Conservation (phyloP, 2,888 invertebrate species). For the Acleris emargana region DNA sequence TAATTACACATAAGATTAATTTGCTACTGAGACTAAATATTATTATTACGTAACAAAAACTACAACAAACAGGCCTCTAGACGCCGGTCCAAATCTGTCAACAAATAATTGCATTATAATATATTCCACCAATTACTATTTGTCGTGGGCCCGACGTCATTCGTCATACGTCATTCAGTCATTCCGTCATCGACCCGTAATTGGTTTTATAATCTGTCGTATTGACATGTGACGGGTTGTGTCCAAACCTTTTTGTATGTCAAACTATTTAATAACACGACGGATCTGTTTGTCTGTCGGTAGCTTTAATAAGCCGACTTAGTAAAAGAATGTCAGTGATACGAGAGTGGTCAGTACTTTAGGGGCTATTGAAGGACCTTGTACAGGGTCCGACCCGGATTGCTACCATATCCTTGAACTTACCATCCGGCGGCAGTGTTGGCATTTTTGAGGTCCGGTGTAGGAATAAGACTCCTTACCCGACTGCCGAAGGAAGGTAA, state of each 20-base stretch:
- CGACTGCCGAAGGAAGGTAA: no score
- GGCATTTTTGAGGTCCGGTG: no score
- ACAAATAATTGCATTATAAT: slow-evolving; percentile 31
- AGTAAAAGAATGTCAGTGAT: no score
- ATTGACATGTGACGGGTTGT: slow-evolving; percentile 35
- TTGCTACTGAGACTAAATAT: not conserved
- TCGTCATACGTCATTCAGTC: slow-evolving; percentile 30
- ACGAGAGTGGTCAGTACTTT: no score
- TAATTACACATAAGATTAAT: not conserved
- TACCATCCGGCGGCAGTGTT: no score
- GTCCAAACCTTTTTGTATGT: slow-evolving; percentile 35
- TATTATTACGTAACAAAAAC: not conserved
- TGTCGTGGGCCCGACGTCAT: slow-evolving; percentile 33
- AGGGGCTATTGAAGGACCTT: no score
- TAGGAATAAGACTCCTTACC: no score
- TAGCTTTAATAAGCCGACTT: not conserved
- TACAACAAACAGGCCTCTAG: slow-evolving; percentile 3
- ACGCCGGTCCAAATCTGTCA: slow-evolving; percentile 33
- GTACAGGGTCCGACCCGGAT: no score
- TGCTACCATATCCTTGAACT: no score
- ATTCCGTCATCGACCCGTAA: slow-evolving; percentile 23
- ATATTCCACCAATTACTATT: slow-evolving; percentile 34
- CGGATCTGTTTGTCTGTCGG: slow-evolving; percentile 15
- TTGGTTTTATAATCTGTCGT: slow-evolving; percentile 30
- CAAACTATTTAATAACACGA: slow-evolving; percentile 22